phyloP scores from a whole-genome alignment of 2,113 vertebrate species.

The Pogona vitticeps region DNA sequence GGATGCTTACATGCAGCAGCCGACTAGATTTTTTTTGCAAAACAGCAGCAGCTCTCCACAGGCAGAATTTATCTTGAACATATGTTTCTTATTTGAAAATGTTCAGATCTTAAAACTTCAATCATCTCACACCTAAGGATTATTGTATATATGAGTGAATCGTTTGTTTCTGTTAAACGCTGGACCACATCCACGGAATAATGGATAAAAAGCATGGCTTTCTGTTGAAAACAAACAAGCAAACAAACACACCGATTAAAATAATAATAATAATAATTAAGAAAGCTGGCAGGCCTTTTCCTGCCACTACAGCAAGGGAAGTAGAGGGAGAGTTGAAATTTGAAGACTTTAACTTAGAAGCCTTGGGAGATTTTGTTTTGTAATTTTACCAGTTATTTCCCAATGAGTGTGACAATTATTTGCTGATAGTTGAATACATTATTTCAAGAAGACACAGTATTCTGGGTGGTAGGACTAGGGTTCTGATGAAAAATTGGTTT shows the following conservation, averaged over 20 bases:
- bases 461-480: background rate
- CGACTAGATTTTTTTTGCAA: slow-evolving; percentile 50
- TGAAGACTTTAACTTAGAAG: background rate
- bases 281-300: slow-evolving; percentile 14
- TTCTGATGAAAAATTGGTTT: background rate
- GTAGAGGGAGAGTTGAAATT: slow-evolving; percentile 20
- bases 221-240: background rate
- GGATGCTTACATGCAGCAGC: slow-evolving; percentile 33
- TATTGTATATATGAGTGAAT: slow-evolving; percentile 50
- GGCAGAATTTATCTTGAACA: slow-evolving; percentile 64
- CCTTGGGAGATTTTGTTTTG: slow-evolving; percentile 41
- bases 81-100: slow-evolving; percentile 69
- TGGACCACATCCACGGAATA: slow-evolving; percentile 43
- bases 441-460: background rate
- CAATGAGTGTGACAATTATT: slow-evolving; percentile 25
- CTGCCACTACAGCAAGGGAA: slow-evolving; percentile 42
- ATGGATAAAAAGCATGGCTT: slow-evolving; percentile 45
- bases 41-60: slow-evolving; percentile 58
- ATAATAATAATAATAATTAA: background rate
- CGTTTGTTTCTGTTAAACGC: slow-evolving; percentile 63
- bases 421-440: slow-evolving; percentile 23
- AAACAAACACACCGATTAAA: slow-evolving; percentile 13
- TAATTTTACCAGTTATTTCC: background rate
- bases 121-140: slow-evolving; percentile 71
- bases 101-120: slow-evolving; percentile 69